Percentiles rank a stretch among this genome's conserved stretches.
phyloP scores from a whole-genome alignment of 2,888 invertebrate species.

The Caradrina kadenii region DNA sequence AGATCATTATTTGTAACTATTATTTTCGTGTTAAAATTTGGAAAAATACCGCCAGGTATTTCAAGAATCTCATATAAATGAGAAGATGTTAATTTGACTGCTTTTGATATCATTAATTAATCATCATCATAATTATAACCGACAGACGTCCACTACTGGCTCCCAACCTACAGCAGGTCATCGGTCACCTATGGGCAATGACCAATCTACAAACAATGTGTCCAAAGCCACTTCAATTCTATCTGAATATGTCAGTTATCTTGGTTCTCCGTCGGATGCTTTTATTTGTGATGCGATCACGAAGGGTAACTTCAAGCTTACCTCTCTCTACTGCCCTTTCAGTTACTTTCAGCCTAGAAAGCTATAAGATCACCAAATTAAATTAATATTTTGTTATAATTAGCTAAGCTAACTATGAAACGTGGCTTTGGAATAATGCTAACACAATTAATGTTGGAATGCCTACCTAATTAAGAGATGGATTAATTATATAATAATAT shows the following conservation, averaged over 20 bases:
- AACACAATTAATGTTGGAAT: not conserved
- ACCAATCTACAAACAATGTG: too few relatives aligned
- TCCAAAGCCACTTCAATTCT: too few relatives aligned
- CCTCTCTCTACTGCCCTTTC: too few relatives aligned
- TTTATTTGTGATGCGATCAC: too few relatives aligned
- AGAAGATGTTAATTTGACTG: not conserved
- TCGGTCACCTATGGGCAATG: not conserved
- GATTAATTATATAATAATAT: not conserved
- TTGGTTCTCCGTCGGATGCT: too few relatives aligned
- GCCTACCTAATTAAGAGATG: not conserved
- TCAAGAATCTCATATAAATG: not conserved
- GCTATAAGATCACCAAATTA: not conserved
- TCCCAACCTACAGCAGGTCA: not conserved
- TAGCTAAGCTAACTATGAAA: not conserved
- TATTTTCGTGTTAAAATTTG: not conserved
- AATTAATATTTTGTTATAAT: not conserved
- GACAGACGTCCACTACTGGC: not conserved
- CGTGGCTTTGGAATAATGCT: not conserved
- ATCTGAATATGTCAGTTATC: too few relatives aligned
- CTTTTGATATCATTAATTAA: not conserved
- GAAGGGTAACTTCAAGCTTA: too few relatives aligned
- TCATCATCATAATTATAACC: not conserved
- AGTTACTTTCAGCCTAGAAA: not conserved
- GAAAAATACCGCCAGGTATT: not conserved
- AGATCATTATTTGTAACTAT: constrained; percentile 18